phyloP scores from a whole-genome alignment of 2,113 vertebrate species.

The Cottus gobio region DNA sequence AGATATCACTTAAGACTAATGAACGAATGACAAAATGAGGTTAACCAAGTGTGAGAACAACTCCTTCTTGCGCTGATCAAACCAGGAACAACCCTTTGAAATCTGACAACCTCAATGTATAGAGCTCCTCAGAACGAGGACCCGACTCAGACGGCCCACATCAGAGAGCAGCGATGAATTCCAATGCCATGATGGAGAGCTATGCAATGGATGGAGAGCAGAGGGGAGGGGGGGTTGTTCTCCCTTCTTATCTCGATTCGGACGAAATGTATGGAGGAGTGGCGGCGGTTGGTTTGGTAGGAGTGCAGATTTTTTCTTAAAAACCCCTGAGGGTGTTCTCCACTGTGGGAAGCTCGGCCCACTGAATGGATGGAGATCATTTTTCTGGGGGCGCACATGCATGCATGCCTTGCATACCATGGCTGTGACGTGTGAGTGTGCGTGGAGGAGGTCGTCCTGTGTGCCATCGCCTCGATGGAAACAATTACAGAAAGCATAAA shows the following conservation, averaged over 20 bases:
- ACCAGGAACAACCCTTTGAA: slow-evolving; percentile 50
- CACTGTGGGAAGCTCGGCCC: slow-evolving; percentile 57
- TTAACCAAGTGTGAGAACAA: slow-evolving; percentile 20
- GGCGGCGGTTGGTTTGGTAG: slow-evolving; percentile 13
- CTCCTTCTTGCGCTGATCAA: slow-evolving; percentile 42
- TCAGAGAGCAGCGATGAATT: slow-evolving; percentile 45
- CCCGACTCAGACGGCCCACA: slow-evolving; percentile 29
- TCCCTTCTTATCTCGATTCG: slow-evolving; percentile 45
- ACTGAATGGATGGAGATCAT: slow-evolving; percentile 66
- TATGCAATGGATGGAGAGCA: background rate
- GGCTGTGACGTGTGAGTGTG: slow-evolving; percentile 65
- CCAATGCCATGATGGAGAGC: slow-evolving; percentile 22
- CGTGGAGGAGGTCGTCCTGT: slow-evolving; percentile 23
- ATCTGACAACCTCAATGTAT: slow-evolving; percentile 42
- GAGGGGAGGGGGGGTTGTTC: background rate
- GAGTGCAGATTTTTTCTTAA: slow-evolving; percentile 7
- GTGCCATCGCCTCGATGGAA: slow-evolving; percentile 14
- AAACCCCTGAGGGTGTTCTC: slow-evolving; percentile 62
- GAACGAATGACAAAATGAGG: background rate
- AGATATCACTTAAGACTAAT: background rate
- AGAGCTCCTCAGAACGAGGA: slow-evolving; percentile 8
- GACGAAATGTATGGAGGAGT: slow-evolving; percentile 33
- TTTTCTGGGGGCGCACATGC: slow-evolving; percentile 53
- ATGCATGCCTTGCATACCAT: slow-evolving; percentile 78
- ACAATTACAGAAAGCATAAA: background rate